phyloP scores from a whole-genome alignment of 2,888 invertebrate species.

The Arrhopalites spinosus region DNA sequence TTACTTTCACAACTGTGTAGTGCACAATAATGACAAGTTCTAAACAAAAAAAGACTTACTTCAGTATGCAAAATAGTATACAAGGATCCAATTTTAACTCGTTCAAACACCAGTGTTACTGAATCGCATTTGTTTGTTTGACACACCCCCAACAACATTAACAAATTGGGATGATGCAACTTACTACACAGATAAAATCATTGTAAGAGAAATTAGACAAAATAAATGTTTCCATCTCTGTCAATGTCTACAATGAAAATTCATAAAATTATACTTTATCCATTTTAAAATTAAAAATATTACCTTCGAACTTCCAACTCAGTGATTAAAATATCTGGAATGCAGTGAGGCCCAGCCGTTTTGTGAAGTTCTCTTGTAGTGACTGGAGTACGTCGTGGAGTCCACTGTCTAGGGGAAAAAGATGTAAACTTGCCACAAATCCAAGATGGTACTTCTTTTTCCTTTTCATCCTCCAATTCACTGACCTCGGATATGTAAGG shows the following conservation, averaged over 20 bases:
- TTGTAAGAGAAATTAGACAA: neutral
- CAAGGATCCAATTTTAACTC: conserved; percentile 60
- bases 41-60: conserved; percentile 27
- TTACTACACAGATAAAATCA: conserved; percentile 36
- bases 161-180: conserved; percentile 57
- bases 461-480: conserved; percentile 47
- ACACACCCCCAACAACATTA: conserved; percentile 61
- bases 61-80: conserved; percentile 59
- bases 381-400: conserved; percentile 52
- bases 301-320: conserved; percentile 59
- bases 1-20: too few species aligned
- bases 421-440: conserved; percentile 53
- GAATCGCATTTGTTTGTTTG: conserved; percentile 59
- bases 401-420: conserved; percentile 55
- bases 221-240: neutral
- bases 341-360: conserved; percentile 54
- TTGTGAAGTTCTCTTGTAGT: conserved; percentile 53
- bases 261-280: neutral
- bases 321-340: conserved; percentile 59
- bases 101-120: conserved; percentile 60
- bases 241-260: neutral
- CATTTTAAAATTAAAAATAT: neutral
- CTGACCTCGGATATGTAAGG: conserved; percentile 48
- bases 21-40: neutral
- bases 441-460: conserved; percentile 47